A percentile compares a stretch with the other conserved stretches of the same genome.
These are phyloP conservation scores for Hormiphora californensis DNA, from an alignment of 37 sponge, comb jelly and placozoan species.

Conservation along the genomic window DNA sequence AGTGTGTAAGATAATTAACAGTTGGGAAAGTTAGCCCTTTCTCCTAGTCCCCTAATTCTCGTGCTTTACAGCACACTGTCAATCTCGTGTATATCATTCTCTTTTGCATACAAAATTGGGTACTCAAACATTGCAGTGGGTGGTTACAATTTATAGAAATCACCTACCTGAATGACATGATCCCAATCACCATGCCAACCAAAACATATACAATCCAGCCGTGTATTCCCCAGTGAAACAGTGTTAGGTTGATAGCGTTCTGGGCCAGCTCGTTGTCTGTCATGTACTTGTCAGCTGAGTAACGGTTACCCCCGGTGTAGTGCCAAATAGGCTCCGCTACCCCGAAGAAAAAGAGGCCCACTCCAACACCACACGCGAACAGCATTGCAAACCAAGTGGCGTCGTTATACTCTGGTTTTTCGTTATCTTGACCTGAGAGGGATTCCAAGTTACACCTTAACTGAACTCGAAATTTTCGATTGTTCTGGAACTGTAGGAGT, in stretches of 20 bases:
- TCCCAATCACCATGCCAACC: constrained; percentile 17
- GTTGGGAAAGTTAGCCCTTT: too few species aligned
- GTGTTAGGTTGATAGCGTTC: constrained; percentile 34
- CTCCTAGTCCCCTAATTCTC: too few species aligned
- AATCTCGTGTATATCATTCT: too few species aligned
- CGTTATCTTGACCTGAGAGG: constrained; percentile 16
- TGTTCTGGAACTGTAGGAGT: too few species aligned
- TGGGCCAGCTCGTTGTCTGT: constrained; percentile 43
- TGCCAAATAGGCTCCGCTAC: constrained; percentile 52
- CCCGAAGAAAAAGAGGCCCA: constrained; percentile 41
- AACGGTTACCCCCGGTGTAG: constrained; percentile 3
- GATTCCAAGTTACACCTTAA: too few species aligned
- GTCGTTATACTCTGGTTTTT: constrained; percentile 17
- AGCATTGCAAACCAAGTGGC: constrained; percentile 38
- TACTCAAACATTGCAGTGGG: too few species aligned
- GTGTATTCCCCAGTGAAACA: constrained; percentile 43
- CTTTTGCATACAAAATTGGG: too few species aligned
- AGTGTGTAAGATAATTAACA: too few species aligned
- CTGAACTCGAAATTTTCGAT: too few species aligned
- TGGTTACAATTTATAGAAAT: too few species aligned
- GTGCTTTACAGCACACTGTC: too few species aligned
- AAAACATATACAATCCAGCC: constrained; percentile 48
- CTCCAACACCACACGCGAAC: constrained; percentile 43
- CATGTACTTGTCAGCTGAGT: constrained; percentile 44
- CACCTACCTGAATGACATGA: constrained; percentile 37